These are phyloP conservation scores for Triplophysa rosa DNA, from an alignment of 2,113 vertebrate species.

Conservation along the genomic window DNA sequence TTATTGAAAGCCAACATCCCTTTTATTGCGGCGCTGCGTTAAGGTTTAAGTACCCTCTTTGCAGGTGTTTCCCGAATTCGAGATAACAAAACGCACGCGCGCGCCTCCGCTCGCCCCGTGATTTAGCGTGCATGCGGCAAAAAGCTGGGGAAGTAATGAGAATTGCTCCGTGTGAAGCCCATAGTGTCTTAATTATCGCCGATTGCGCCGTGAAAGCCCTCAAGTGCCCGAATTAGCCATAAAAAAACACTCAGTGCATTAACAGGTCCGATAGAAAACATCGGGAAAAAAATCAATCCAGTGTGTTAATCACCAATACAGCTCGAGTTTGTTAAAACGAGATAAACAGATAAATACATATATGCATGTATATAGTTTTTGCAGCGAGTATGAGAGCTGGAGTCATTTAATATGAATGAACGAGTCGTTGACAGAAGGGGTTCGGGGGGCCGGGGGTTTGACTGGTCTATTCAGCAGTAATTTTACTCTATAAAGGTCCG, in stretches of 20 bases:
- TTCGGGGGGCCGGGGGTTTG: constrained; percentile 59
- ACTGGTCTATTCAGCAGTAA: constrained; percentile 69
- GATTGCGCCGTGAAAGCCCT: constrained; percentile 73
- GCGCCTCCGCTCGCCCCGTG: not conserved
- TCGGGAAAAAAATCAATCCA: constrained; percentile 17
- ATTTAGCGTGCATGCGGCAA: constrained; percentile 8
- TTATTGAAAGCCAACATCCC: constrained; percentile 49
- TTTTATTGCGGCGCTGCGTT: constrained; percentile 9
- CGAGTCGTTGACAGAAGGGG: constrained; percentile 66
- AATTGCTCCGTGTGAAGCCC: constrained; percentile 37
- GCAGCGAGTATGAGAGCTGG: constrained; percentile 14
- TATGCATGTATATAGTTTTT: not conserved
- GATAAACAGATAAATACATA: constrained; percentile 61
- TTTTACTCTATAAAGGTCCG: constrained; percentile 70
- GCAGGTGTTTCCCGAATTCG: constrained; percentile 43
- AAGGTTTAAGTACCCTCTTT: constrained; percentile 39
- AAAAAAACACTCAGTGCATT: constrained; percentile 54
- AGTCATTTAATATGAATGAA: constrained; percentile 75
- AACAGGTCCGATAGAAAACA: constrained; percentile 22
- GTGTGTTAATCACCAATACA: constrained; percentile 35
- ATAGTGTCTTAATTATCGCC: constrained; percentile 69
- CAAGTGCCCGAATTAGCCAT: constrained; percentile 71
- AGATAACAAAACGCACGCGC: not conserved
- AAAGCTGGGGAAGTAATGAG: constrained; percentile 30
- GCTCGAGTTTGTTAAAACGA: constrained; percentile 53